Evolutionary conservation across 2,888 invertebrate genomes (phyloP).

Genomic region (Acleris literana): DNA sequence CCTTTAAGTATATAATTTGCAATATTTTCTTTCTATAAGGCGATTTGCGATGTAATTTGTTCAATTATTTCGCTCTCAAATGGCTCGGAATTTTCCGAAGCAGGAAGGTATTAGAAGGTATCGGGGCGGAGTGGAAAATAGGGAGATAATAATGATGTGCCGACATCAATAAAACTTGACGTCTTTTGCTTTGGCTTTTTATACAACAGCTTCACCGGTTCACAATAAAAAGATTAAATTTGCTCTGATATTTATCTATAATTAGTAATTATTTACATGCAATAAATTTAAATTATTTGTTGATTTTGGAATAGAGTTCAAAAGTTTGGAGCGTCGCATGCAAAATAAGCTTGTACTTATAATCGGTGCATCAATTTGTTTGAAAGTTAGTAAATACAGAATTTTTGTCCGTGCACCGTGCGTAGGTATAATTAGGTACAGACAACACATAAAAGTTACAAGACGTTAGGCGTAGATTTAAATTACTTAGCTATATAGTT

Average conservation of each 20-base stretch:
- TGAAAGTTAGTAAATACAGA: no score
- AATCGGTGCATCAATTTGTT: neutral
- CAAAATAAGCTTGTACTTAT: neutral
- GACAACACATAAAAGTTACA: no score
- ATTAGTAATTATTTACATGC: constrained; percentile 36
- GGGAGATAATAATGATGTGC: constrained; percentile 70
- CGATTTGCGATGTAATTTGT: constrained; percentile 70
- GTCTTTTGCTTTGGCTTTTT: constrained; percentile 42
- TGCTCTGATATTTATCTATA: constrained; percentile 10
- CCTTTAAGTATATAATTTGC: constrained; percentile 75
- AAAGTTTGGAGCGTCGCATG: neutral
- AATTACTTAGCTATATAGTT: no score
- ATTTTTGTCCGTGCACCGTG: no score
- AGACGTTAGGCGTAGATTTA: no score
- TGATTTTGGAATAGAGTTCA: neutral
- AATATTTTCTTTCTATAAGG: constrained; percentile 64
- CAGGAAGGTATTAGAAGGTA: constrained; percentile 61
- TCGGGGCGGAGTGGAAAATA: constrained; percentile 65
- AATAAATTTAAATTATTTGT: neutral
- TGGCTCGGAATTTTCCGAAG: constrained; percentile 67
- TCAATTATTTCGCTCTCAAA: constrained; percentile 73
- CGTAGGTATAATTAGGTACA: no score
- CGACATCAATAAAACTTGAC: constrained; percentile 59
- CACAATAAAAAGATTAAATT: constrained; percentile 35
- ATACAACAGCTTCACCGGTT: constrained; percentile 18